phyloP scores from a whole-genome alignment of 2,797 vertebrate genomes.

The Acestrorhynchus altus region DNA sequence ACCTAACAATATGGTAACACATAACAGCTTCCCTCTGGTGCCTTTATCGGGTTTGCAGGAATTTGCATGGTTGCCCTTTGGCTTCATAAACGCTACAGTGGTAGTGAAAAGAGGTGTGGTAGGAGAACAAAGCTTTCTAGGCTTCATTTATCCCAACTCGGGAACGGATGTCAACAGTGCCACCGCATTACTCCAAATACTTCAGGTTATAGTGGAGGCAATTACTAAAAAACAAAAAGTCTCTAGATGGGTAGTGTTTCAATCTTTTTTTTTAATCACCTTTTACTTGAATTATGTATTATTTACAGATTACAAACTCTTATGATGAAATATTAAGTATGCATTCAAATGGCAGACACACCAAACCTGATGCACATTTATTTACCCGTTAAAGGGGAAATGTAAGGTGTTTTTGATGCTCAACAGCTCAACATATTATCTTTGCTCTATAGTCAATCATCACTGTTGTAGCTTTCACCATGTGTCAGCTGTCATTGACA shows the following conservation, averaged over 20 bases:
- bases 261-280: background rate
- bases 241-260: background rate
- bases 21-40: conserved; percentile 5
- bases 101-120: conserved; percentile 68
- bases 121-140: conserved; percentile 67
- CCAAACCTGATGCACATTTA: too few relatives aligned
- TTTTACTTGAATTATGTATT: too few relatives aligned
- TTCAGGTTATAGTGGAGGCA: background rate
- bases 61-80: conserved; percentile 68
- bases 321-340: too few relatives aligned
- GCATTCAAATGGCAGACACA: too few relatives aligned
- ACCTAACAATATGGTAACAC: conserved; percentile 22
- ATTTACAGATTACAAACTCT: too few relatives aligned
- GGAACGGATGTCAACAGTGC: conserved; percentile 64
- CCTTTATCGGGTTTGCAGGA: conserved; percentile 17
- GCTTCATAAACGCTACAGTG: conserved; percentile 70
- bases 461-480: background rate
- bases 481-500: background rate
- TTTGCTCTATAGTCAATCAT: background rate
- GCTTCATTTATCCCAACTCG: conserved; percentile 76
- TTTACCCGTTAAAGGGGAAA: too few relatives aligned
- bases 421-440: conserved; percentile 4
- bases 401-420: background rate
- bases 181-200: conserved; percentile 55
- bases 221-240: background rate